Evolutionary conservation across 2,797 vertebrate genomes (phyloP).

Genomic region (Melanogrammus aeglefinus): DNA sequence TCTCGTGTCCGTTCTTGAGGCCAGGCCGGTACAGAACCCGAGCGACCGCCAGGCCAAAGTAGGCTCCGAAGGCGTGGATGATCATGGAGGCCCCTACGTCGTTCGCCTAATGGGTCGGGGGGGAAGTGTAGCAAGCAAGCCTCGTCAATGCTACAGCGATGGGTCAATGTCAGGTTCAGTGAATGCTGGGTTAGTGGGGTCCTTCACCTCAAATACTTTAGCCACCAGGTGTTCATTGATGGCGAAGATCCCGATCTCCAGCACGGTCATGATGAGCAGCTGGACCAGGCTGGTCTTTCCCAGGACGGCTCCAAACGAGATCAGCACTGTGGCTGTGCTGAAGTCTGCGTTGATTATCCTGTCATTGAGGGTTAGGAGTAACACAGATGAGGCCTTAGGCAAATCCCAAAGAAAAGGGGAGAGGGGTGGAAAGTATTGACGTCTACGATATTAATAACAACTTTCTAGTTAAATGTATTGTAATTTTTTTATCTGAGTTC

Average conservation of each 20-base stretch:
- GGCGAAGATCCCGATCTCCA: conserved; percentile 88
- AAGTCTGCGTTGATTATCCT: conserved; percentile 98
- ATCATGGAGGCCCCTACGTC: conserved; percentile 93
- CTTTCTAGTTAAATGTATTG: background rate
- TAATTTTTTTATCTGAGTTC: background rate
- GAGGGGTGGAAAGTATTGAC: background rate
- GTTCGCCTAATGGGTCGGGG: conserved; percentile 74
- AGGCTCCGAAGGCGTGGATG: conserved; percentile 94
- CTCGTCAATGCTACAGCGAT: background rate
- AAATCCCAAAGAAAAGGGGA: background rate
- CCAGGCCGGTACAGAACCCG: conserved; percentile 81
- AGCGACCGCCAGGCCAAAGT: conserved; percentile 88
- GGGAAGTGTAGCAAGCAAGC: too few species aligned
- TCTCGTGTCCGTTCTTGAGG: conserved; percentile 77
- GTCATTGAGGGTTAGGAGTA: background rate
- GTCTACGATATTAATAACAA: background rate
- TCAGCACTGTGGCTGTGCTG: conserved; percentile 91
- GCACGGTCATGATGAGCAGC: conserved; percentile 88
- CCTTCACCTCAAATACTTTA: conserved; percentile 58
- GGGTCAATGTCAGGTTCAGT: background rate
- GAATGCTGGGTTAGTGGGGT: background rate
- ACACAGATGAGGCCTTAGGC: background rate
- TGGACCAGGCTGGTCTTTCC: conserved; percentile 94
- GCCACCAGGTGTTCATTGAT: conserved; percentile 84
- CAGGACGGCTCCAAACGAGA: conserved; percentile 94